phyloP scores from a whole-genome alignment of 2,113 vertebrate genomes.

The Lagopus muta region DNA sequence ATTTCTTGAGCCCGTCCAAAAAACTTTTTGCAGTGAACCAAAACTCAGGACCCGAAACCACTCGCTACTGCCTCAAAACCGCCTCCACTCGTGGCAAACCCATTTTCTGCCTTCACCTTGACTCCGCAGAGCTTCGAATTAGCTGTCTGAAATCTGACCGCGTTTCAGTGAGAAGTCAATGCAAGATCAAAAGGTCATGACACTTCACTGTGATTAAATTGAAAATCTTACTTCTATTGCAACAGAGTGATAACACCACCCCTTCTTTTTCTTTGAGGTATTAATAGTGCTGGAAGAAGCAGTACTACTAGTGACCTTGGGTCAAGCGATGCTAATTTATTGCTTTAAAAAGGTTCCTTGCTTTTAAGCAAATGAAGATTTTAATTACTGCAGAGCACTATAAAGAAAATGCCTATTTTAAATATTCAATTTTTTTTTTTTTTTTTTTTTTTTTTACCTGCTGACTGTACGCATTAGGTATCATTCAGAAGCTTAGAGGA shows the following conservation, averaged over 20 bases:
- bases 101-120: conserved; percentile 57
- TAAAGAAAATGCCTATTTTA: conserved; percentile 63
- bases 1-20: not conserved
- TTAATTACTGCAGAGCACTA: conserved; percentile 64
- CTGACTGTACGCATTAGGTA: conserved; percentile 59
- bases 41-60: conserved; percentile 9
- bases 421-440: conserved; percentile 48
- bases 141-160: conserved; percentile 67
- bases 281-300: conserved; percentile 63
- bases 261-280: conserved; percentile 71
- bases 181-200: conserved; percentile 68
- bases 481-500: conserved; percentile 55
- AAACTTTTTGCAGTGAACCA: conserved; percentile 21
- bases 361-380: conserved; percentile 76
- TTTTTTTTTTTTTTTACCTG: conserved; percentile 40
- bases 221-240: conserved; percentile 71
- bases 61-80: not conserved
- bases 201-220: conserved; percentile 68
- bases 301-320: conserved; percentile 56
- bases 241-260: conserved; percentile 47
- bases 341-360: conserved; percentile 63
- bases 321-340: conserved; percentile 69
- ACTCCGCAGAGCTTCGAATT: conserved; percentile 50
- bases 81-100: not conserved
- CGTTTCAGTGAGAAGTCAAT: conserved; percentile 66